phyloP scores from a whole-genome alignment of 2,888 invertebrate species.

The Trichacis sp. region DNA sequence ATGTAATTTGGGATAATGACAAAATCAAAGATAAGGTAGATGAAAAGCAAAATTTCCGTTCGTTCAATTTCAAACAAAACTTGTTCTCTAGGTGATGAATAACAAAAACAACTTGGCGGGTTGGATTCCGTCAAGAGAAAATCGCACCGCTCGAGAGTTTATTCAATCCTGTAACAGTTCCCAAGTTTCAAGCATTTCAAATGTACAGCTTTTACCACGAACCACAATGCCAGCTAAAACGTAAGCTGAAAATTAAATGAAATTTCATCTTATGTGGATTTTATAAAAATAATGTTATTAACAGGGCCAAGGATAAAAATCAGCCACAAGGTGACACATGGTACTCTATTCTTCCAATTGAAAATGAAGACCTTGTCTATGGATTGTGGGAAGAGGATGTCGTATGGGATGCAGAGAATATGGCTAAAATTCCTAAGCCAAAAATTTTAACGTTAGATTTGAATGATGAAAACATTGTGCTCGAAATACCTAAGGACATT shows the following conservation, averaged over 20 bases:
- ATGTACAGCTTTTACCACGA: constrained; percentile 62
- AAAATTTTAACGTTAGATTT: constrained; percentile 95
- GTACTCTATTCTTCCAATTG: constrained; percentile 98
- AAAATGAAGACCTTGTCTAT: constrained; percentile 96
- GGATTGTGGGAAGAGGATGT: constrained; percentile 98
- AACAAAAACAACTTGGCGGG: constrained; percentile 95
- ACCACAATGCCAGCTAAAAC: constrained; percentile 63
- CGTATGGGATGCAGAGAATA: constrained; percentile 95
- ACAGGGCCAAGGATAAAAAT: constrained; percentile 52
- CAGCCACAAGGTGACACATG: constrained; percentile 86
- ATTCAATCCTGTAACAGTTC: constrained; percentile 77
- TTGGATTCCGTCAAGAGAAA: constrained; percentile 95
- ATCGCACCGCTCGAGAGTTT: constrained; percentile 81
- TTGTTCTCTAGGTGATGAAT: constrained; percentile 74
- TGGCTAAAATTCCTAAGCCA: constrained; percentile 90
- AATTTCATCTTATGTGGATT: no score
- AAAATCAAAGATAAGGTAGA: constrained; percentile 94
- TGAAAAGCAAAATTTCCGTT: no score
- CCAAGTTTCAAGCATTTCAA: constrained; percentile 61
- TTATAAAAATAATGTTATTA: no score
- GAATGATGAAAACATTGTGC: constrained; percentile 96
- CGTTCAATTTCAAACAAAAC: not conserved
- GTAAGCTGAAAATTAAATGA: no score
- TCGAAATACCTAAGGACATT: constrained; percentile 95
- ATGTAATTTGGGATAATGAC: constrained; percentile 98